Evolutionary conservation across 2,797 vertebrate species (phyloP).

Genomic region (Chrysocyon brachyurus): DNA sequence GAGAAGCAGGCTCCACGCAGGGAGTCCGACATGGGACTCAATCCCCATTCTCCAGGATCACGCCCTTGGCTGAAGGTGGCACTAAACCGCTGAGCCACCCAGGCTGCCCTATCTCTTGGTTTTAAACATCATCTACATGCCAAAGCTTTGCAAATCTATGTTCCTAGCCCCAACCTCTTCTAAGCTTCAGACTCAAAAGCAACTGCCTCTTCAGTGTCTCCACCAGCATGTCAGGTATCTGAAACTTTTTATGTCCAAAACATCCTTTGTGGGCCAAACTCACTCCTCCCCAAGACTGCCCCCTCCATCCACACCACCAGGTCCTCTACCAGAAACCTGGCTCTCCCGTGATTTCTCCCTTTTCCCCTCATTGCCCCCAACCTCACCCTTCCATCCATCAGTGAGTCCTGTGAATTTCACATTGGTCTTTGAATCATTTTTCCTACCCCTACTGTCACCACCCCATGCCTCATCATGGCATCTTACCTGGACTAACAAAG

Average conservation of each 20-base stretch:
- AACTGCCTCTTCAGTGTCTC: neutral
- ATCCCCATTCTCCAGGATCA: too few relatives aligned
- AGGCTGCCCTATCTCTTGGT: neutral
- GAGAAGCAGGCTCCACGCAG: too few relatives aligned
- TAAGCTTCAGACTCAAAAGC: neutral
- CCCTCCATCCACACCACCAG: neutral
- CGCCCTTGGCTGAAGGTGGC: too few relatives aligned
- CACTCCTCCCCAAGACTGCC: neutral
- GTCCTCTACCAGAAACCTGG: neutral
- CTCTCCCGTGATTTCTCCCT: neutral
- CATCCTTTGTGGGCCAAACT: neutral
- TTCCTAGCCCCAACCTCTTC: neutral
- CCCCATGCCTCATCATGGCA: neutral
- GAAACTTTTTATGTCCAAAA: neutral
- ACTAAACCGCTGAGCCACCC: too few relatives aligned
- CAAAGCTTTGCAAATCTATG: neutral
- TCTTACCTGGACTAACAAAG: neutral
- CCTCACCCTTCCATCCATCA: neutral
- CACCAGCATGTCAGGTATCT: neutral
- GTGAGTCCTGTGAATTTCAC: neutral
- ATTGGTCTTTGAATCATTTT: neutral
- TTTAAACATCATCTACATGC: neutral
- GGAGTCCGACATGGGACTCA: too few relatives aligned
- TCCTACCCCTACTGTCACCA: neutral
- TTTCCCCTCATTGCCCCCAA: neutral